phyloP scores from a whole-genome alignment of 2,888 invertebrate species.

The Rhingia campestris region DNA sequence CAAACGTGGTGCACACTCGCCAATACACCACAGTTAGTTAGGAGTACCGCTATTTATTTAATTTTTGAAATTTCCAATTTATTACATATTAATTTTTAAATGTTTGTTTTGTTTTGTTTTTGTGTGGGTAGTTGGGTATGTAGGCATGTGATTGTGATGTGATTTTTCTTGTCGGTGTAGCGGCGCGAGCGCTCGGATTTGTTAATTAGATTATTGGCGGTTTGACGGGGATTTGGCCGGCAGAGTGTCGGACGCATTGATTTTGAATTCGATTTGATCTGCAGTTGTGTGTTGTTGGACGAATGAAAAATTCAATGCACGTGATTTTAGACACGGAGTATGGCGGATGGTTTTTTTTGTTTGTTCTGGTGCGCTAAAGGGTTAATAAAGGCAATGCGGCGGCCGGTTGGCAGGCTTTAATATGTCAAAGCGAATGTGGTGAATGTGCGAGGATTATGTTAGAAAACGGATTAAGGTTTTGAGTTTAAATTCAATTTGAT shows the following conservation, averaged over 20 bases:
- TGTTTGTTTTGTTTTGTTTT: constrained; percentile 1
- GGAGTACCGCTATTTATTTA: constrained; percentile 28
- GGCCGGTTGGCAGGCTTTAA: constrained; percentile 41
- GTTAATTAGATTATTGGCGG: constrained; percentile 69
- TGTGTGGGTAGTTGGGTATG: background rate
- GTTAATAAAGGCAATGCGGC: constrained; percentile 29
- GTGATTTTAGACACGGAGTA: background rate
- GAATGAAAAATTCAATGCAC: constrained; percentile 31
- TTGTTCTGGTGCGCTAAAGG: background rate
- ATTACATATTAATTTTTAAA: constrained; percentile 5
- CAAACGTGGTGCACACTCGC: constrained; percentile 1
- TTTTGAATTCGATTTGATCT: constrained; percentile 27
- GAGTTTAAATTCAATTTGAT: constrained; percentile 43
- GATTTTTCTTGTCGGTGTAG: constrained; percentile 33
- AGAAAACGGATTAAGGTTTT: constrained; percentile 50
- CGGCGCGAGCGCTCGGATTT: constrained; percentile 44
- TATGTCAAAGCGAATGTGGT: constrained; percentile 44
- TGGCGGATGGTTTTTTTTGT: background rate
- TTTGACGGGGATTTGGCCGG: constrained; percentile 22
- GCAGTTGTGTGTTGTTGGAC: background rate
- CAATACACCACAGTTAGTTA: constrained; percentile 18
- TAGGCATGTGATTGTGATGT: constrained; percentile 10
- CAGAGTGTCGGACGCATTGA: constrained; percentile 4
- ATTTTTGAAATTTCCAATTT: constrained; percentile 44
- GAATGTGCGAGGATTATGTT: constrained; percentile 7